Evolutionary conservation across 1,140 invertebrate species (phyloP), one percentile per base, ranked within the genome.

Genomic region (Sesamia nonagrioides): DNA sequence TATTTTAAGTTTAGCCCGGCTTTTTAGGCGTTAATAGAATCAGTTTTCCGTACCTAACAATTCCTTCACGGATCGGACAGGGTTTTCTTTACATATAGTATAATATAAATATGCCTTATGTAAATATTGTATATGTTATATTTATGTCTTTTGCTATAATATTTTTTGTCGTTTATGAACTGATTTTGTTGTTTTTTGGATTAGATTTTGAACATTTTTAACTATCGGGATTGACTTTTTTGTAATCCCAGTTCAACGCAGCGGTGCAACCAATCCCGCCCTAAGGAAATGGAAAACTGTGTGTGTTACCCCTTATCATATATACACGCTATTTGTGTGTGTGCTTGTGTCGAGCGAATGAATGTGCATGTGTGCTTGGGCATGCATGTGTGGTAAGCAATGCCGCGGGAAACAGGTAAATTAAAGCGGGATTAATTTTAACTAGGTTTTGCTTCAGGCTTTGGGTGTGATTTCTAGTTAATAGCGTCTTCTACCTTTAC

Each of bases 361-460:
- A 52, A 17, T 54, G 7, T 54, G 63, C 9, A 68, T 21, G 40
- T 68, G 40, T 68, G 40, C 15, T 13, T 68, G 33, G 2, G 5
- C 13, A 9, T 42, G 48, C 6, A 17, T 71, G 68, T 52, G 45
- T 52, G 48, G n/a, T 15, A 13, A 54, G 33, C 37, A 54, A 71
- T 54, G 68, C 42, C 48, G 45, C 48, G 45, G 68, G 68, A 71
- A 71, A 71, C 6, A 48, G 15, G 35, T 71, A 71, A 54, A 71
- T 71, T 71, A 48, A 18, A 52, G 68, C 68, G 48, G 68, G n/a
- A 71, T 71, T 71, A 71, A 33, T 71, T 71, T 71, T 71, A 37
- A 71, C 68, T 71, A 54, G 48, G 21, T 71, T 54, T 9, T 6
- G 6, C 21, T 37, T 1, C 27, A 6, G 48, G 50, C 33, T 71